These are phyloP conservation scores for Phrynosoma platyrhinos DNA, from an alignment of 2,113 vertebrate species.

Conservation along the genomic window DNA sequence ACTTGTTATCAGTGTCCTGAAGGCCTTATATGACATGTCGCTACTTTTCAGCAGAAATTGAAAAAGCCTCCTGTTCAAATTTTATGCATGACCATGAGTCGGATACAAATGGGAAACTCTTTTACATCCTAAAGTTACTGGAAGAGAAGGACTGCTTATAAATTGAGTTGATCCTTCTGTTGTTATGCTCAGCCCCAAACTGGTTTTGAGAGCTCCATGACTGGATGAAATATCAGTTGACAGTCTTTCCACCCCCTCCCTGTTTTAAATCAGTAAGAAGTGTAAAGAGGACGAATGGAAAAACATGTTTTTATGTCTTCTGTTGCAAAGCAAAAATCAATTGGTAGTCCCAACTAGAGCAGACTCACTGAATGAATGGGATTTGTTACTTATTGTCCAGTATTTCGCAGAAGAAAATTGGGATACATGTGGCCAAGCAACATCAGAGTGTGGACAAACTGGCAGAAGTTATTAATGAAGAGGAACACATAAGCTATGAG, in stretches of 20 bases:
- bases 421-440: too few species aligned
- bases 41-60: conserved; percentile 21
- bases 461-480: too few species aligned
- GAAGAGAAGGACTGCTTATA: conserved; percentile 51
- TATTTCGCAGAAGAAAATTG: too few species aligned
- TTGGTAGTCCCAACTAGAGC: too few species aligned
- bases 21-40: conserved; percentile 20
- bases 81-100: conserved; percentile 37
- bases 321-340: too few species aligned
- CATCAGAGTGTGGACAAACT: too few species aligned
- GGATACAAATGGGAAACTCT: conserved; percentile 43
- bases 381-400: too few species aligned
- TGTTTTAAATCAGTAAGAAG: conserved; percentile 46
- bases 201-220: conserved; percentile 59
- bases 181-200: conserved; percentile 54
- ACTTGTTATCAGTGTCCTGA: neutral
- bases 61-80: conserved; percentile 49
- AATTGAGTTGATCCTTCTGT: conserved; percentile 58
- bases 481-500: too few species aligned
- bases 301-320: neutral
- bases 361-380: too few species aligned
- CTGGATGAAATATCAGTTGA: conserved; percentile 45
- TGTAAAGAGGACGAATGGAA: neutral
- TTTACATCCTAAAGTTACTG: conserved; percentile 46
- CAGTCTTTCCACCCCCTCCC: neutral